These are phyloP conservation scores for Esox masquinongy DNA, from an alignment of 2,797 vertebrate species.

Conservation along the genomic window DNA sequence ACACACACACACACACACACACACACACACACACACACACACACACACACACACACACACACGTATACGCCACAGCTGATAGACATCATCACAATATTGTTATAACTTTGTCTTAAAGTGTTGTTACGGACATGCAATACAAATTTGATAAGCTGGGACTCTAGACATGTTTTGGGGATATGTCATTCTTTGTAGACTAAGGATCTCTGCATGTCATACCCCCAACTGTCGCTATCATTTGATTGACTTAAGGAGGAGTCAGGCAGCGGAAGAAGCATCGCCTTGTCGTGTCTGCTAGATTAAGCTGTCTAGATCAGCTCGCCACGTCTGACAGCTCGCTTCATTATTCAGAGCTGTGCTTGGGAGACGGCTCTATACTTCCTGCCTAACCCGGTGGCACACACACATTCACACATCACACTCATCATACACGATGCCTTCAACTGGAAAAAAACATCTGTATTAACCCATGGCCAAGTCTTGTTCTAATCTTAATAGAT, in stretches of 20 bases:
- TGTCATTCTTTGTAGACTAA: constrained; percentile 12
- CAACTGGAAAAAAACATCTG: not conserved
- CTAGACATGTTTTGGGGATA: constrained; percentile 27
- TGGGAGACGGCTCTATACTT: constrained; percentile 57
- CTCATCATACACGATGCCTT: not conserved
- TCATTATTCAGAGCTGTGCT: constrained; percentile 60
- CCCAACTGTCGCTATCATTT: constrained; percentile 24
- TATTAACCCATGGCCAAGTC: no score
- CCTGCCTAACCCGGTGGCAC: constrained; percentile 16
- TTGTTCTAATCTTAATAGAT: no score
- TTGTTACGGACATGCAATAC: not conserved
- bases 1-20: not conserved
- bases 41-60: not conserved
- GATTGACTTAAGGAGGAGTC: constrained; percentile 11
- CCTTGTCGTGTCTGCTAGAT: constrained; percentile 58
- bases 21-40: not conserved
- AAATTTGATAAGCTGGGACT: constrained; percentile 46
- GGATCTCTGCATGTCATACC: not conserved
- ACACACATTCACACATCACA: constrained; percentile 29
- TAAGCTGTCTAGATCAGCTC: constrained; percentile 59
- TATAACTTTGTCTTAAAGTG: not conserved
- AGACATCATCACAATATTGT: not conserved
- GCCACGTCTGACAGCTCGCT: constrained; percentile 58
- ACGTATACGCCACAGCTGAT: not conserved
- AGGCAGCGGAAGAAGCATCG: constrained; percentile 26